Conservation (phyloP, 2,797 vertebrate genomes). For the Pipistrellus kuhlii region DNA sequence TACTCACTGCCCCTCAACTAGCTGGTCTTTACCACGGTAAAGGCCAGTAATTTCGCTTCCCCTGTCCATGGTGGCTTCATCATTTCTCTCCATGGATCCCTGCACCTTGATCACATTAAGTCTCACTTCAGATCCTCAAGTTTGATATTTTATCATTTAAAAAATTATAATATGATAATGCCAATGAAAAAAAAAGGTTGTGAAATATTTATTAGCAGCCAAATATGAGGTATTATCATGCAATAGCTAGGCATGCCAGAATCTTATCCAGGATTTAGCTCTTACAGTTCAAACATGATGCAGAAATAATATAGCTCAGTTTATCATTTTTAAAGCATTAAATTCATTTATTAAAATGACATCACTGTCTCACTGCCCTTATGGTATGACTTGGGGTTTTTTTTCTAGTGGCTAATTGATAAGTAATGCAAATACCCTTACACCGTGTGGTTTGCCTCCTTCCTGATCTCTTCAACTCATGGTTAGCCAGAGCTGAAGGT, state of each 20-base stretch:
- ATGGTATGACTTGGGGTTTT: background rate
- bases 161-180: slow-evolving; percentile 10
- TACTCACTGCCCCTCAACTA: background rate
- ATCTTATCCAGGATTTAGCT: background rate
- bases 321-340: slow-evolving; percentile 38
- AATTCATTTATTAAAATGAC: slow-evolving; percentile 12
- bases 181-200: background rate
- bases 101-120: background rate
- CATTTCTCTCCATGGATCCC: background rate
- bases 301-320: background rate
- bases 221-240: background rate
- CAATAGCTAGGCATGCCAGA: background rate
- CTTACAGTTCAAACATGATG: background rate
- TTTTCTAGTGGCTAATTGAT: background rate
- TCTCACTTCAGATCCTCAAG: slow-evolving; percentile 14
- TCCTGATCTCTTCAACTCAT: background rate
- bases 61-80: too few relatives aligned
- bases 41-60: background rate
- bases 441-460: background rate
- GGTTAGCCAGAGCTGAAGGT: background rate
- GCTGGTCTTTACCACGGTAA: background rate
- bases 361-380: background rate
- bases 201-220: background rate
- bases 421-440: background rate
- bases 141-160: background rate